Percentiles rank a stretch among this genome's conserved stretches.
phyloP scores from a whole-genome alignment of 2,113 vertebrate species.

The Gallinago media region DNA sequence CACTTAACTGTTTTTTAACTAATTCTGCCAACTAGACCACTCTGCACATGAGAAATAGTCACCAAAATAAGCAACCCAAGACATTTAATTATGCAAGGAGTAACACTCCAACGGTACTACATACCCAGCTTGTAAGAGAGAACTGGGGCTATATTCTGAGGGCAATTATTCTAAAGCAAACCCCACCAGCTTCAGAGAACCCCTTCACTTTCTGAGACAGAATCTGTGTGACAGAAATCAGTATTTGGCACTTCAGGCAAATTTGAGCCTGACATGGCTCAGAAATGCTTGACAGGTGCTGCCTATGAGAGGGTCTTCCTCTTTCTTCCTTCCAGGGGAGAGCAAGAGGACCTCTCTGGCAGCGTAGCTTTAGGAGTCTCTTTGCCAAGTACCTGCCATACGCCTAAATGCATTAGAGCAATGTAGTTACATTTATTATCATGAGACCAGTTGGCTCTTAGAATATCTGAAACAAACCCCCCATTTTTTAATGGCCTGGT shows the following conservation, averaged over 20 bases:
- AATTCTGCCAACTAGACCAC: neutral
- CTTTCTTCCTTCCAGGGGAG: neutral
- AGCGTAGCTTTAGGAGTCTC: neutral
- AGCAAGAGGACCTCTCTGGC: neutral
- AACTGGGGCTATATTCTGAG: neutral
- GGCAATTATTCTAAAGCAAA: neutral
- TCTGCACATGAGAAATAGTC: neutral
- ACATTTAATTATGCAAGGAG: neutral
- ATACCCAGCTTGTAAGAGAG: neutral
- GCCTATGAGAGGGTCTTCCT: neutral
- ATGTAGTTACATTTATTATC: neutral
- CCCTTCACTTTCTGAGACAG: neutral
- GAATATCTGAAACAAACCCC: slow-evolving; percentile 11
- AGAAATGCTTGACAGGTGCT: neutral
- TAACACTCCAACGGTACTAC: neutral
- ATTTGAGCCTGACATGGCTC: neutral
- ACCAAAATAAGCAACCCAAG: neutral
- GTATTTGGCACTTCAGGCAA: neutral
- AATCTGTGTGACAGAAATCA: slow-evolving; percentile 13
- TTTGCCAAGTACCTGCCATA: slow-evolving; percentile 20
- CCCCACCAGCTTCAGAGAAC: neutral
- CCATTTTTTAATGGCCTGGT: slow-evolving; percentile 26
- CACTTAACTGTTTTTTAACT: neutral
- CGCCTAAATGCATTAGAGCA: slow-evolving; percentile 8
- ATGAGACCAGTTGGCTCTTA: neutral